Evolutionary conservation across 2,113 vertebrate species (phyloP).

Genomic region (Ctenomys sociabilis): DNA sequence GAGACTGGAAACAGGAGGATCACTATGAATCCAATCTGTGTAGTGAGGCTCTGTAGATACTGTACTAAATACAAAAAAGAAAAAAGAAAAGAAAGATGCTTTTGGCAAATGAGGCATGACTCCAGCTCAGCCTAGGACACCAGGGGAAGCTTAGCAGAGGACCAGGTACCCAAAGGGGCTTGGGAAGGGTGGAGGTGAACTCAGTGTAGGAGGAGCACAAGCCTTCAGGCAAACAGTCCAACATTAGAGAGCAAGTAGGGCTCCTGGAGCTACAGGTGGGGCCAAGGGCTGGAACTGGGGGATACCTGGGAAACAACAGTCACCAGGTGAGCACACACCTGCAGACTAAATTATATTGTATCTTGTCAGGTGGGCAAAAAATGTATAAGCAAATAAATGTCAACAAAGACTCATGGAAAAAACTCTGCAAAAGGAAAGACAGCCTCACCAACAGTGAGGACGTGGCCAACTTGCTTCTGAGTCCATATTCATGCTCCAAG

Average conservation of each 20-base stretch:
- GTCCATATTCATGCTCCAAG: not conserved
- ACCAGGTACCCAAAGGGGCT: not conserved
- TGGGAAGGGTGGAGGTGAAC: not conserved
- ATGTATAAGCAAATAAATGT: not conserved
- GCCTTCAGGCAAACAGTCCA: not conserved
- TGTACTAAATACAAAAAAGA: too few relatives aligned
- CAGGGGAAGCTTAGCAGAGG: not conserved
- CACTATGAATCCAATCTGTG: too few relatives aligned
- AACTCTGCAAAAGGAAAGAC: not conserved
- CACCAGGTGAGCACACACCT: not conserved
- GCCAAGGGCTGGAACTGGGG: not conserved
- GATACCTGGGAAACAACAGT: not conserved
- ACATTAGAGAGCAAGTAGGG: fast-evolving
- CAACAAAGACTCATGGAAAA: not conserved
- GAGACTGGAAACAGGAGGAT: too few relatives aligned
- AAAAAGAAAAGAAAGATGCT: too few relatives aligned
- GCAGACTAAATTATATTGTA: not conserved
- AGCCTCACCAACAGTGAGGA: not conserved
- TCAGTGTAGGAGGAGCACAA: not conserved
- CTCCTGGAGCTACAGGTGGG: not conserved
- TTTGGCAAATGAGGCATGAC: not conserved
- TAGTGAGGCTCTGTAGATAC: too few relatives aligned
- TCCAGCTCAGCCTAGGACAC: not conserved
- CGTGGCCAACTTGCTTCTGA: not conserved
- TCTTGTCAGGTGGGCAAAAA: not conserved